phyloP scores from a whole-genome alignment of 1,140 invertebrate genomes.

The Marisa cornuarietis region DNA sequence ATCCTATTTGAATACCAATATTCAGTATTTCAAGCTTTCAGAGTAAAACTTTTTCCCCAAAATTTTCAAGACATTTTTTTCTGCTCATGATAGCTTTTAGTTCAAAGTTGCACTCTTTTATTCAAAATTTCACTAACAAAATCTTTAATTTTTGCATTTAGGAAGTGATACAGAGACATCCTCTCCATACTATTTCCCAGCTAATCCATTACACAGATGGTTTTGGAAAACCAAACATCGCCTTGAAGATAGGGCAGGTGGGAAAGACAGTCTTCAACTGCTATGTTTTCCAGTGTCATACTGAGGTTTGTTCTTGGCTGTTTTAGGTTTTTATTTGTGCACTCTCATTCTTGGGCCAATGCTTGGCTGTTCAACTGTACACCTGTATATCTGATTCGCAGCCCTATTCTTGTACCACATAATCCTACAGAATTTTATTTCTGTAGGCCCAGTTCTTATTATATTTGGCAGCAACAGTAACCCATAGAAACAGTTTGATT shows the following conservation, averaged over 20 bases:
- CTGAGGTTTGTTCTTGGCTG: constrained; percentile 41
- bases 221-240: constrained; percentile 53
- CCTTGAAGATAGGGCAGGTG: constrained; percentile 58
- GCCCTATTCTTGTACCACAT: too few relatives aligned
- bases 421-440: neutral
- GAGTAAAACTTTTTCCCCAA: neutral
- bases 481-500: neutral
- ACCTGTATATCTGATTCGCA: too few relatives aligned
- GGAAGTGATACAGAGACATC: constrained; percentile 59
- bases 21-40: neutral
- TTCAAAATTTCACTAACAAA: neutral
- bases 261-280: constrained; percentile 53
- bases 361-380: too few relatives aligned
- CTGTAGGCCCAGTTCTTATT: neutral
- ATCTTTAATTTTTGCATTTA: constrained; percentile 25
- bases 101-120: neutral
- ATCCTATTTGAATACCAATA: too few relatives aligned
- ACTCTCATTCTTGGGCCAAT: too few relatives aligned
- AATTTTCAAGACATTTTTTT: neutral
- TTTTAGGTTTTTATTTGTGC: too few relatives aligned
- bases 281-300: constrained; percentile 59
- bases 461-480: neutral
- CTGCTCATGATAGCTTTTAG: too few relatives aligned
- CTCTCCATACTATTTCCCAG: constrained; percentile 58
- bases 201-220: constrained; percentile 60